A percentile compares a stretch with the other conserved stretches of the same genome.
Conservation (phyloP, 1,140 invertebrate species). For the Conus ventricosus region DNA sequence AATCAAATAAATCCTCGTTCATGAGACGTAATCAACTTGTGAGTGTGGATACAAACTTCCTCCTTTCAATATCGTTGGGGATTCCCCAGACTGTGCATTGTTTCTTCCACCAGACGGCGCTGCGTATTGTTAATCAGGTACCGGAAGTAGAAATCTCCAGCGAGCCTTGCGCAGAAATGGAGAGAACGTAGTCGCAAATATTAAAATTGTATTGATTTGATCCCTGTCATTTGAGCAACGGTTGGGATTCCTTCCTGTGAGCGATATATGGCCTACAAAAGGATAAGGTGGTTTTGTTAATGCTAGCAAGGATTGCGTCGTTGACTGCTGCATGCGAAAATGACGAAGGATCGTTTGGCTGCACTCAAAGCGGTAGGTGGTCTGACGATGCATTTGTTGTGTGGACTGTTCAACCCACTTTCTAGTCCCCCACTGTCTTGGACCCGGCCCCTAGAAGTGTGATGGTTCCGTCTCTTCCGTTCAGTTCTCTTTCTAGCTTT, state of each 20-base stretch:
- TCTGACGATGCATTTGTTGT: conserved; percentile 9
- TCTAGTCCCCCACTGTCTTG: conserved; percentile 22
- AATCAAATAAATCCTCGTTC: neutral
- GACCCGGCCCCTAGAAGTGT: conserved; percentile 19
- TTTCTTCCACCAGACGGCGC: conserved; percentile 43
- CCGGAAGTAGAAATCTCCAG: conserved; percentile 65
- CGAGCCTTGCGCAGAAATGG: conserved; percentile 63
- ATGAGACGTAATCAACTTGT: neutral
- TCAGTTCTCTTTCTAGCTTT: conserved; percentile 2
- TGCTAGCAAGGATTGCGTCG: conserved; percentile 31
- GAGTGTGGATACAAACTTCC: neutral
- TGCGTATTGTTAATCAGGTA: conserved; percentile 42
- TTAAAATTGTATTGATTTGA: conserved; percentile 74
- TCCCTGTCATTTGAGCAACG: conserved; percentile 56
- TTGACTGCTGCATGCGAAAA: conserved; percentile 72
- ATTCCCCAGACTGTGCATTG: neutral
- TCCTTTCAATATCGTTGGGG: conserved; percentile 20
- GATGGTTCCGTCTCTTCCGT: conserved; percentile 12
- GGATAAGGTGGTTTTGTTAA: conserved; percentile 39
- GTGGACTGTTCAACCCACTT: conserved; percentile 25
- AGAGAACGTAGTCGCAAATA: conserved; percentile 65
- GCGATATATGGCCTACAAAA: conserved; percentile 44
- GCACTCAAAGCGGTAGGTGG: conserved; percentile 93
- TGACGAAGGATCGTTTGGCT: conserved; percentile 99
- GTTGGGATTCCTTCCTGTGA: conserved; percentile 46